Evolutionary conservation across 2,113 vertebrate genomes (phyloP).

Genomic region (Pachyramphus minor): DNA sequence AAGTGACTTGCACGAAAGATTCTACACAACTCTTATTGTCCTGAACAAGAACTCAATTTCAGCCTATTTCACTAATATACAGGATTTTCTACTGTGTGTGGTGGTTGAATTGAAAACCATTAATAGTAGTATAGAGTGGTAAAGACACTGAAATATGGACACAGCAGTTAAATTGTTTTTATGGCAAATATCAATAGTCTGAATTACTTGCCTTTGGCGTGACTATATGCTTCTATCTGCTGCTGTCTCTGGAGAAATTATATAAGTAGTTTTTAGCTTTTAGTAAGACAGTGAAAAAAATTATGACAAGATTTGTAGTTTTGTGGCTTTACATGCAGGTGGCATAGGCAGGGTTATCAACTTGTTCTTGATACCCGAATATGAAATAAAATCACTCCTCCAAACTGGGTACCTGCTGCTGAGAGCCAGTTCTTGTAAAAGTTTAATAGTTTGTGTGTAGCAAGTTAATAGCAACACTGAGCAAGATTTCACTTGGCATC

Average conservation of each 20-base stretch:
- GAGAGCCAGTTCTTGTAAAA: slow-evolving; percentile 72
- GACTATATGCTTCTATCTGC: background rate
- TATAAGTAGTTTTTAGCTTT: background rate
- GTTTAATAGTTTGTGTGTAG: slow-evolving; percentile 47
- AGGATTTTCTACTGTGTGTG: background rate
- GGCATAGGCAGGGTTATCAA: slow-evolving; percentile 60
- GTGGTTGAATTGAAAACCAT: background rate
- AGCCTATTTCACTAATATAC: background rate
- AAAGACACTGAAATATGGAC: background rate
- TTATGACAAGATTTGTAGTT: slow-evolving; percentile 46
- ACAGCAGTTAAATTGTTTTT: background rate
- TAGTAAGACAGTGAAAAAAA: slow-evolving; percentile 42
- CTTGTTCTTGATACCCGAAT: slow-evolving; percentile 59
- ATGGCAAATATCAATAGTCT: background rate
- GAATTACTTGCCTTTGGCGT: background rate
- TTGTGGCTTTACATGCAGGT: slow-evolving; percentile 50
- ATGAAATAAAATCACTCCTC: slow-evolving; percentile 72
- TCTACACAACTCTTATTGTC: background rate
- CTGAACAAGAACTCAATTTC: background rate
- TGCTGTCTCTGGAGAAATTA: background rate
- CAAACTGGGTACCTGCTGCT: slow-evolving; percentile 44
- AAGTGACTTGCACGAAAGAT: background rate
- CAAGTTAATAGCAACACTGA: slow-evolving; percentile 22
- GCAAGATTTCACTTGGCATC: background rate
- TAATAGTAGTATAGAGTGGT: background rate